Base-by-base conservation (phyloP, 2,797 vertebrate genomes). In the Oryzias dopingdopingensis region DNA sequence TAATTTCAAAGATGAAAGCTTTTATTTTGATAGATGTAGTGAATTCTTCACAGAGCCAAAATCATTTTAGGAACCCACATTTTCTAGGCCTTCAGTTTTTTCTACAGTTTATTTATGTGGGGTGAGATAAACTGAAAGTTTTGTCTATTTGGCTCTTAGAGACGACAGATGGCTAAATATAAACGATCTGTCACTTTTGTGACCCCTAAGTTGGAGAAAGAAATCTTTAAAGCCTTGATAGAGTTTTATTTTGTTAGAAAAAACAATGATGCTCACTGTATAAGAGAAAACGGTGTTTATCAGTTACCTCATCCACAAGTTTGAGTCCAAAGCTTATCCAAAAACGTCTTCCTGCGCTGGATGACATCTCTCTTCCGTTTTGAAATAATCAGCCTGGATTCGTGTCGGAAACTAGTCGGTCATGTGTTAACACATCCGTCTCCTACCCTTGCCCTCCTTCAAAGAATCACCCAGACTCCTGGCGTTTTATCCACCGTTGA, bases 351-450 rank as follows among this genome's bases (percentile, higher is more conserved):
- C 50, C 71, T 67, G 63, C 46, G 4, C 70, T 51, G 59, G 72
- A 80, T 40, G 63, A 72, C 72, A 74, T 85, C 74, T 82, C 73
- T 77, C 56, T 86, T 74, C 65, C 55, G 40, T 74, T 79, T 68
- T 77, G 77, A 83, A 88, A 84, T 87, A 87, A 88, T 80, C 80
- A 88, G 81, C 75, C 73, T 68, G 70, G 64, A 82, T 84, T 67
- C 67, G 65, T 63, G 68, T 58, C 63, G 43, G 59, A 79, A 83
- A 83, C 71, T 67, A 67, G 76, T 74, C 69, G 58, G 70, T 76
- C 83, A 83, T 85, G 83, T 83, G 80, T 85, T 82, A 86, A 85
- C 74, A 70, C 75, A 76, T 80, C 75, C 65, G 62, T 65, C 67
- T 66, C 66, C 68, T 53, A 63, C 48, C 67, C 66, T 66, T 73